Conservation (phyloP, 2,113 vertebrate species). For the Alligator sinensis region DNA sequence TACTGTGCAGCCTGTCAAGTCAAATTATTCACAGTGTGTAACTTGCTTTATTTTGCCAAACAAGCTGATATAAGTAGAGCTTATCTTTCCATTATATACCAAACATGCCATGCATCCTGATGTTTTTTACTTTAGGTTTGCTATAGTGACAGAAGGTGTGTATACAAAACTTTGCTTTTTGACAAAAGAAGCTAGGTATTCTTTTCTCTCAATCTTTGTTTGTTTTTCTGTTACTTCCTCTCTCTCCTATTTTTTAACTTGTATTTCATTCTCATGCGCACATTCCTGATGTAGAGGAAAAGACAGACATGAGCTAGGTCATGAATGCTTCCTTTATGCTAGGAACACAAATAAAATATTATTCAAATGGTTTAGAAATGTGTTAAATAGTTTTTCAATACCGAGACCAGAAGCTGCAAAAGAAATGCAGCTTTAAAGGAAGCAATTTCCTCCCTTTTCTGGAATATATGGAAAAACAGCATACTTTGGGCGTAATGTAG, state of each 20-base stretch:
- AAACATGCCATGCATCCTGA: not conserved
- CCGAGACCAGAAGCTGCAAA: not conserved
- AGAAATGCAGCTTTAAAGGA: not conserved
- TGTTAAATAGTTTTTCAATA: not conserved
- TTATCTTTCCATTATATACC: not conserved
- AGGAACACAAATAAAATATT: not conserved
- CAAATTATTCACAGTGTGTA: not conserved
- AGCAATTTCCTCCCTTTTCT: not conserved
- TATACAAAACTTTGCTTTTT: not conserved
- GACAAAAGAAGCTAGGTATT: not conserved
- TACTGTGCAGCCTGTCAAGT: not conserved
- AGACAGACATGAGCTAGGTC: not conserved
- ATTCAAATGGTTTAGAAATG: not conserved
- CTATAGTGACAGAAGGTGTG: not conserved
- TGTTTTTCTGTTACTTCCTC: not conserved
- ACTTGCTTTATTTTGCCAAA: not conserved
- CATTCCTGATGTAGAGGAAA: not conserved
- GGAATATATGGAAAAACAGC: rapidly evolving
- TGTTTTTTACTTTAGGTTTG: not conserved
- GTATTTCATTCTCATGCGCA: not conserved
- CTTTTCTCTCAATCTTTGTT: not conserved
- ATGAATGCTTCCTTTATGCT: not conserved
- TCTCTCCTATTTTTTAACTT: not conserved
- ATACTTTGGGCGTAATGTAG: not conserved
- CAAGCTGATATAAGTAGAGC: not conserved